Evolutionary conservation across 2,888 invertebrate genomes (phyloP).

Genomic region (Ochropleura plecta): DNA sequence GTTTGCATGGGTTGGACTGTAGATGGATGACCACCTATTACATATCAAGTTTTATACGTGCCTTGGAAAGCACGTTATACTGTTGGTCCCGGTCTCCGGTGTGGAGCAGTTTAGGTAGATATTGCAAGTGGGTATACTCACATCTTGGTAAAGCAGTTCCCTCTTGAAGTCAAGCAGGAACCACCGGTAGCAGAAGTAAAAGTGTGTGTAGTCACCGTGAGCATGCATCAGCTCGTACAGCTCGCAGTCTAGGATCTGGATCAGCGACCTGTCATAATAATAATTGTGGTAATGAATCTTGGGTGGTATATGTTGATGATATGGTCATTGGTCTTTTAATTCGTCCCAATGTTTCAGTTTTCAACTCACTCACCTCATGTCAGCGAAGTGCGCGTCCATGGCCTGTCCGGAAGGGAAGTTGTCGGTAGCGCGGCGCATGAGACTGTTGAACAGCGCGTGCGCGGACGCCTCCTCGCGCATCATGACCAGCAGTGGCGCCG

Average conservation of each 20-base stretch:
- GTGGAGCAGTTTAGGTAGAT: background rate
- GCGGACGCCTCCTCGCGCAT: slow-evolving; percentile 97
- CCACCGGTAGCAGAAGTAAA: slow-evolving; percentile 99
- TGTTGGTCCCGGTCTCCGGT: too few relatives aligned
- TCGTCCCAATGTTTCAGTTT: too few relatives aligned
- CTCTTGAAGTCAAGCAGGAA: slow-evolving; percentile 98
- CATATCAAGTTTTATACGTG: too few relatives aligned
- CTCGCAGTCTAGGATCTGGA: slow-evolving; percentile 97
- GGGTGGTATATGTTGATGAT: background rate
- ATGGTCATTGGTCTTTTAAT: background rate
- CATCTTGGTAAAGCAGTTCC: slow-evolving; percentile 97
- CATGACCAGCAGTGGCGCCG: slow-evolving; percentile 97
- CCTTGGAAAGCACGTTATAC: too few relatives aligned
- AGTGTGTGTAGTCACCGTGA: slow-evolving; percentile 98
- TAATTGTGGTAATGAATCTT: background rate
- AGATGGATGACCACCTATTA: too few relatives aligned
- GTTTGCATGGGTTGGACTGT: too few relatives aligned
- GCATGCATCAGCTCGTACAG: slow-evolving; percentile 98
- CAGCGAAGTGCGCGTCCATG: slow-evolving; percentile 99
- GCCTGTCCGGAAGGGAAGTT: slow-evolving; percentile 98
- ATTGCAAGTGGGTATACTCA: slow-evolving; percentile 77
- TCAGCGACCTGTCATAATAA: slow-evolving; percentile 90
- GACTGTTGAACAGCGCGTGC: slow-evolving; percentile 97
- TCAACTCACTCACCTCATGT: slow-evolving; percentile 93
- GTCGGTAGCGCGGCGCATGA: slow-evolving; percentile 97